Evolutionary conservation across 2,888 invertebrate species (phyloP), one percentile per base, ranked within the genome.

Genomic region (Dasysyrphus albostriatus): DNA sequence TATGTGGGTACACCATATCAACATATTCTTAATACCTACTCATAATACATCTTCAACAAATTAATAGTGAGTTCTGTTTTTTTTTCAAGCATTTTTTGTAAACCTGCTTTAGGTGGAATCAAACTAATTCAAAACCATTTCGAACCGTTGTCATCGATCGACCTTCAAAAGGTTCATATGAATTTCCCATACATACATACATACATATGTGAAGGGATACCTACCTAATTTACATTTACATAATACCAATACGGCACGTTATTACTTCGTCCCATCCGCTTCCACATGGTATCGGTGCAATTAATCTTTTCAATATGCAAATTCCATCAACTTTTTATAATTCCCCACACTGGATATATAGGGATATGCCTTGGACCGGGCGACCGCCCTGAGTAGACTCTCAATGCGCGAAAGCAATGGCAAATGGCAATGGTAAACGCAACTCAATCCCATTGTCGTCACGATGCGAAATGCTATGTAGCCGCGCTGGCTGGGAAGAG

Each of bases 381-480:
- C 74, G 74, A 67, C 69, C 87, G 77, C 83, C 87, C 78, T 83
- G 83, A 87, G 78, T 47, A 83, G 87, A 87, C 78, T 87, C 72
- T 67, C 78, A 87, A 83, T 87, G 69, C 61, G 67, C 42, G 34
- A 59, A 24, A 34, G 14, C n/a, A 7, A 37, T 8, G 1, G 10
- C 37, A 12, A 34, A 32, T 7, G 24, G 24, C 24, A 19, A 37
- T 7, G 14, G 2, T 10, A 56, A 56, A 34, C 67, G 81, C 69
- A 78, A 75, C 59, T 54, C 65, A 72, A 78, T 83, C 58, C 65
- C 78, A 83, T 83, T 83, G 78, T 78, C 47, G 44, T 39, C 39
- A 39, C 37, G 37, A 61, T 42, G n/a, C 39, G 5, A 61, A 42
- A 61, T 42, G 24, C 61, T 1, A 19, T 70, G 37, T 37, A 70